phyloP scores from a whole-genome alignment of 1,140 invertebrate species.

The Drosophila repleta region DNA sequence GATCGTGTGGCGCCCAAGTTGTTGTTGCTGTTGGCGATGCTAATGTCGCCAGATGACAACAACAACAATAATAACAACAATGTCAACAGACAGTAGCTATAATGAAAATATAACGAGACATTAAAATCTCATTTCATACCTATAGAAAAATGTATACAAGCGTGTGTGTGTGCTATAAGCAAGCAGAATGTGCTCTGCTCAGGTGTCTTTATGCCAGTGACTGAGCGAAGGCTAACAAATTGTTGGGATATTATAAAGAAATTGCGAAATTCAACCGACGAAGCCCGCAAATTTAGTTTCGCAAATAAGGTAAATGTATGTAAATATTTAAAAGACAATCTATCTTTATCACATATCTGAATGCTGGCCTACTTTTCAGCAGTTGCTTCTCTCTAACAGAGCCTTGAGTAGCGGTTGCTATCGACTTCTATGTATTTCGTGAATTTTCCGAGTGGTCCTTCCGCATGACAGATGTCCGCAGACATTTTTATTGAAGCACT shows the following conservation, averaged over 20 bases:
- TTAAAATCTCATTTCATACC: constrained; percentile 75
- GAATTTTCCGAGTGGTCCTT: no score
- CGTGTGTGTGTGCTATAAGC: no score
- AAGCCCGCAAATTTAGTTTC: no score
- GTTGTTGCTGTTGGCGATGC: neutral
- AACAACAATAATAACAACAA: constrained; percentile 7
- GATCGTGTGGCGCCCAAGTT: constrained; percentile 9
- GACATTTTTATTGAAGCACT: neutral
- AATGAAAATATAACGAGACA: constrained; percentile 76
- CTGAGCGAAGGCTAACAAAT: neutral
- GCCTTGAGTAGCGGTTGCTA: no score
- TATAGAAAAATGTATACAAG: constrained; percentile 49
- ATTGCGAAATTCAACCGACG: no score
- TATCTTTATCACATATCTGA: no score
- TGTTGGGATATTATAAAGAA: no score
- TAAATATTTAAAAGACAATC: no score
- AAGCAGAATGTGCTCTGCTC: neutral
- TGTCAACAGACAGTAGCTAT: constrained; percentile 58
- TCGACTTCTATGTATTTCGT: no score
- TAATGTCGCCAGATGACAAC: constrained; percentile 8
- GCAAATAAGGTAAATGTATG: neutral
- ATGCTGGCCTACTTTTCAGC: no score
- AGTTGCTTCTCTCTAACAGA: no score
- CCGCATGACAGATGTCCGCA: neutral
- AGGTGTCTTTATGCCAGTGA: neutral